Evolutionary conservation across 2,113 vertebrate species (phyloP).

Genomic region (Willisornis vidua): DNA sequence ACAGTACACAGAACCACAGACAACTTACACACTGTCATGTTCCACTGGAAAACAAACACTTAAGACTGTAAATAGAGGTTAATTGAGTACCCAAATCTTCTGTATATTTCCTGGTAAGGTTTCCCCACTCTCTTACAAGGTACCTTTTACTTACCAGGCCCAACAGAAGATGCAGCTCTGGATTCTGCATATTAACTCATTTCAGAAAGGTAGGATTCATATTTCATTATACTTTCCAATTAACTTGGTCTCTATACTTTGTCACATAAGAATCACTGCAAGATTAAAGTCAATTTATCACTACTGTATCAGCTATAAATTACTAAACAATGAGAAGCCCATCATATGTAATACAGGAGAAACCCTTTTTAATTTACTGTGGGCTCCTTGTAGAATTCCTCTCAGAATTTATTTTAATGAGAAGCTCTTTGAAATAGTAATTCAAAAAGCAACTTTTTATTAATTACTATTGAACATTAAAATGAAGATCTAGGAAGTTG

Average conservation of each 20-base stretch:
- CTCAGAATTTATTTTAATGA: background rate
- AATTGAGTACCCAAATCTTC: background rate
- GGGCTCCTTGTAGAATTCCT: background rate
- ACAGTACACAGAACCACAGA: background rate
- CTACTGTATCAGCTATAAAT: background rate
- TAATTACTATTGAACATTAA: background rate
- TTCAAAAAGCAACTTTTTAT: background rate
- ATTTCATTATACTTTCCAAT: background rate
- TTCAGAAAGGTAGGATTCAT: background rate
- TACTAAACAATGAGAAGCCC: background rate
- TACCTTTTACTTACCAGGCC: background rate
- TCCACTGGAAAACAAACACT: background rate
- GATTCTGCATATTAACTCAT: background rate
- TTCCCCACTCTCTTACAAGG: background rate
- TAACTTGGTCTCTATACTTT: background rate
- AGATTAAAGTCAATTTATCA: background rate
- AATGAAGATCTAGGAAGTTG: background rate
- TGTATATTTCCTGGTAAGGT: background rate
- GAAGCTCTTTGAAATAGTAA: background rate
- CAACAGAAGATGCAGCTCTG: background rate
- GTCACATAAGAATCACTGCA: background rate
- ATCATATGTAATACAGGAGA: background rate
- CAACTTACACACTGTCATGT: background rate
- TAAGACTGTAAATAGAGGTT: background rate
- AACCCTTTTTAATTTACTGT: background rate